These are phyloP conservation scores for Chloroceryle amazona DNA, from an alignment of 2,797 vertebrate genomes.

Conservation along the genomic window DNA sequence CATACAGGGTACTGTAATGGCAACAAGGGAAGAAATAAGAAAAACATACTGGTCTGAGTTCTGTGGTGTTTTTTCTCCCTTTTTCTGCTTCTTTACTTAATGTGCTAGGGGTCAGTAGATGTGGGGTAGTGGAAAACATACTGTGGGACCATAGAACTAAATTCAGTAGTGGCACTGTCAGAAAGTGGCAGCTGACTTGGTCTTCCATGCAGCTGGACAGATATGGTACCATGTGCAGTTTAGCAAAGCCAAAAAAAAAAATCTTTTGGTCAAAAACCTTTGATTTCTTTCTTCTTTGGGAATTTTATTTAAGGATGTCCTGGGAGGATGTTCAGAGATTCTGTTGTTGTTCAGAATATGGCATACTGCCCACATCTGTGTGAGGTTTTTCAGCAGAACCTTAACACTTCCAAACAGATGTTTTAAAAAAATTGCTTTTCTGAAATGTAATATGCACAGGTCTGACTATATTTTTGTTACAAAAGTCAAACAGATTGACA, in stretches of 20 bases:
- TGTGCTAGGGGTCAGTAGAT: neutral
- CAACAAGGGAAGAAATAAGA: neutral
- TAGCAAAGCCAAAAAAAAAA: neutral
- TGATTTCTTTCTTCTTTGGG: slow-evolving; percentile 41
- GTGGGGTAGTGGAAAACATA: neutral
- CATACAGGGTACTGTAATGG: neutral
- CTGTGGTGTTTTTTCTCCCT: neutral
- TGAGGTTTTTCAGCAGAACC: slow-evolving; percentile 79
- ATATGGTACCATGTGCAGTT: neutral
- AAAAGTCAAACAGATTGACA: slow-evolving; percentile 56
- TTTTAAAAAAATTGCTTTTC: slow-evolving; percentile 55
- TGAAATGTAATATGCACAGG: slow-evolving; percentile 59
- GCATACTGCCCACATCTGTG: slow-evolving; percentile 74
- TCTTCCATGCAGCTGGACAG: neutral
- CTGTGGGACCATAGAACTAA: neutral
- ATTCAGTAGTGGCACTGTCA: neutral
- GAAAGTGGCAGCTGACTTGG: neutral
- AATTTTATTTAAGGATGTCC: slow-evolving; percentile 48
- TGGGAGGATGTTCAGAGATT: slow-evolving; percentile 65
- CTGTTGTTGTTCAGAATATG: slow-evolving; percentile 74
- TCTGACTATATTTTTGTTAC: slow-evolving; percentile 62
- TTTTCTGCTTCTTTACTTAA: neutral
- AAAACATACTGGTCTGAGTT: neutral
- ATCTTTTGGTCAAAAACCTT: neutral
- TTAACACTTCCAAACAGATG: slow-evolving; percentile 80